Conservation (phyloP, 2,113 vertebrate genomes). For the Megalops atlanticus region DNA sequence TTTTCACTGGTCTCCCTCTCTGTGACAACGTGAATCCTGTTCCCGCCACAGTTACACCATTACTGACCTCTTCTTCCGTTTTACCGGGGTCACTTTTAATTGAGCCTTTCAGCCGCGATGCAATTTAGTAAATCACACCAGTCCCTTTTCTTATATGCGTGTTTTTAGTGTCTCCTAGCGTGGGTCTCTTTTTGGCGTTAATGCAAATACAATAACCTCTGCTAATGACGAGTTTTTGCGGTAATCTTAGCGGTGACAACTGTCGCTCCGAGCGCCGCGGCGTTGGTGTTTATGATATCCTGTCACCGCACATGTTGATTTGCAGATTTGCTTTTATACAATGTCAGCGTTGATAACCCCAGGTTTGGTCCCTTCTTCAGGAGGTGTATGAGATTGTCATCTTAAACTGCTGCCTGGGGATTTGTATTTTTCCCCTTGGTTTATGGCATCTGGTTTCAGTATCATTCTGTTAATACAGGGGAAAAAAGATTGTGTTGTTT, state of each 20-base stretch:
- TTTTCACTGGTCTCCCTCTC: background rate
- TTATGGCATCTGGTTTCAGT: background rate
- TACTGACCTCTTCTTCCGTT: constrained; percentile 1
- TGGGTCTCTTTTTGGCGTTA: constrained; percentile 15
- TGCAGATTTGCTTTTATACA: constrained; percentile 21
- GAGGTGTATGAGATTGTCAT: background rate
- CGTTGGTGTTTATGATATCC: constrained; percentile 24
- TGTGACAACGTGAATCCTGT: background rate
- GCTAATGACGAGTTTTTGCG: constrained; percentile 13
- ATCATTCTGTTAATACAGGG: background rate
- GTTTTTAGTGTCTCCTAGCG: background rate
- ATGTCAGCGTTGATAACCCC: background rate
- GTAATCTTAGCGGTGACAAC: background rate
- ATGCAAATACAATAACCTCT: background rate
- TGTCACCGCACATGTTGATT: constrained; percentile 6
- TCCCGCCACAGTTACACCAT: background rate
- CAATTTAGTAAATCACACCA: background rate
- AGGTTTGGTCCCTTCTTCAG: constrained; percentile 2
- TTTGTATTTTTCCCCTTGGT: background rate
- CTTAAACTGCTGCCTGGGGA: background rate
- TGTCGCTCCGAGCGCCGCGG: background rate
- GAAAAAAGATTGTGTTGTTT: background rate
- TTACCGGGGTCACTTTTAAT: constrained; percentile 4
- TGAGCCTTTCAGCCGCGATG: background rate
- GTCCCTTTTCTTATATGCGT: background rate